Conservation (phyloP, 2,888 invertebrate genomes). For the Eugnorisma glareosa region DNA sequence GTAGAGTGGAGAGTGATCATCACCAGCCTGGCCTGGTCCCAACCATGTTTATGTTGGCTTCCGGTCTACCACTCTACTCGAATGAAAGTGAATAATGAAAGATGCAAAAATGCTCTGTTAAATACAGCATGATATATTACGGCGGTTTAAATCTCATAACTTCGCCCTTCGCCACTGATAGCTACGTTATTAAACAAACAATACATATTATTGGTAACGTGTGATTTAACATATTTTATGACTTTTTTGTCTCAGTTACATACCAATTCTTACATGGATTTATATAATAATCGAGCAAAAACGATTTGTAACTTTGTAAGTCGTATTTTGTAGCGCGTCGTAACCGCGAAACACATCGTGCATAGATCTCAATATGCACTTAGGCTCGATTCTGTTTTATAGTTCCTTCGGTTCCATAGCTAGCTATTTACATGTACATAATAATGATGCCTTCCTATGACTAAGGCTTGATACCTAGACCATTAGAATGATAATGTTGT, state of each 20-base stretch:
- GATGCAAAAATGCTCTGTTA: neutral
- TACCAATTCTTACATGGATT: neutral
- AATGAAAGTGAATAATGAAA: neutral
- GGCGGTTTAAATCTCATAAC: too few species aligned
- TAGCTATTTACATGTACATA: neutral
- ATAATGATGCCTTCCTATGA: conserved; percentile 14
- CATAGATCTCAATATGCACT: neutral
- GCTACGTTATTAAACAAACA: neutral
- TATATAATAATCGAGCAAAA: neutral
- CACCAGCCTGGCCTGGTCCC: neutral
- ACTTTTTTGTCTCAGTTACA: neutral
- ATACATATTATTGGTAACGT: neutral
- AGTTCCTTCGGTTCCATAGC: neutral
- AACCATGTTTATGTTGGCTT: neutral
- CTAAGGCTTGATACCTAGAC: conserved; percentile 7
- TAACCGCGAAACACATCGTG: neutral
- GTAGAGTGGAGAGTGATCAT: too few species aligned
- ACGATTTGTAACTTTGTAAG: neutral
- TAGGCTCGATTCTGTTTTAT: conserved; percentile 6
- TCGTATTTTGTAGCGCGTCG: neutral
- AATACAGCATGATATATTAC: too few species aligned
- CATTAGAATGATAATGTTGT: neutral
- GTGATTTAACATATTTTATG: neutral
- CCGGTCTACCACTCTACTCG: too few species aligned
- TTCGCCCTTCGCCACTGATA: neutral